Base-by-base conservation (phyloP, 2,113 vertebrate genomes). In the Chionomys nivalis region DNA sequence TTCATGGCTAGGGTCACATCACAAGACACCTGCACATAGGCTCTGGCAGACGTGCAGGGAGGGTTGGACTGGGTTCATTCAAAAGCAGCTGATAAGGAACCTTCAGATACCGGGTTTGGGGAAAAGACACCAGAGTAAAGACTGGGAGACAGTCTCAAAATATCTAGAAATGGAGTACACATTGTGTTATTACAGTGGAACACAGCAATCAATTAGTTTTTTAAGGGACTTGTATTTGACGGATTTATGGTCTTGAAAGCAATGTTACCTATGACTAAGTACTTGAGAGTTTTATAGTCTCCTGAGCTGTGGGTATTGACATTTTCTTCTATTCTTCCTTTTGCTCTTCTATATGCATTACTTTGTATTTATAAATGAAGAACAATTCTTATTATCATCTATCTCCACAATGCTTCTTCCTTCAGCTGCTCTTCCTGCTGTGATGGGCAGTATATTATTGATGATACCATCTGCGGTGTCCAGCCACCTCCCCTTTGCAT, bases 21-120 rank as follows among this genome's bases (percentile, higher is more conserved):
- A 31, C n/a, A 23, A 9, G 72, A 65, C 23, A 14, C n/a, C 47
- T 2, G 6, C 1, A 21, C 26, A 26, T 0, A 16, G 16, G n/a
- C 63, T 76, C 1, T 5, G 33, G 17, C 44, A 19, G 70, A 10
- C 4, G 1, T 1, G 10, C 10, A 5, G 1, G 1, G 1, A 9
- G 2, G 0, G 3, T 3, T 1, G n/a, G 28, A 3, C 11, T 52
- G 4, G 2, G 4, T 19, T 10, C 24, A 23, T 12, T 39, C 47
- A 61, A 19, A 10, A 31, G 0, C 44, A 76, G 19, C 24, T 36
- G 6, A 31, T 26, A 66, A 17, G 12, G 23, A 4, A 33, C 44
- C 10, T 5, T 47, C 21, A 68, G 9, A 17, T 28, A 23, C 11
- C 58, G 26, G 7, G 28, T 36, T 3, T 4, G 3, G 8, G 31